These are phyloP conservation scores for Diplazon laetatorius DNA, from an alignment of 2,888 invertebrate genomes.

Conservation along the genomic window DNA sequence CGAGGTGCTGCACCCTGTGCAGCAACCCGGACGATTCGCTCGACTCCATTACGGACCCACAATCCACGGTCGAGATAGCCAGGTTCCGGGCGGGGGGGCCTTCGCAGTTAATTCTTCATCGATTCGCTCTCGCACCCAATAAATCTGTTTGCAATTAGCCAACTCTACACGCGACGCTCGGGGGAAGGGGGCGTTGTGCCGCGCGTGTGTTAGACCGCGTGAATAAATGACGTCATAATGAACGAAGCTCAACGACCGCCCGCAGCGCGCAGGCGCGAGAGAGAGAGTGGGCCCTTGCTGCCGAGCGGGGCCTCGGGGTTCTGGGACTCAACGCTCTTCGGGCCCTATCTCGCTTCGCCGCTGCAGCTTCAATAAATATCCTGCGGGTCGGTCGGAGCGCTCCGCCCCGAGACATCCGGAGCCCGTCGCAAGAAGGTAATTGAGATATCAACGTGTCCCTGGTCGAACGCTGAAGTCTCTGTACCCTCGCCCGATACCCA, in stretches of 20 bases:
- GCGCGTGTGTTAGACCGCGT: slow-evolving; percentile 65
- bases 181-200: too few species aligned
- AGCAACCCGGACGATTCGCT: too few species aligned
- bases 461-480: slow-evolving; percentile 56
- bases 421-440: slow-evolving; percentile 74
- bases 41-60: background rate
- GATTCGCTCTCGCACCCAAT: slow-evolving; percentile 72
- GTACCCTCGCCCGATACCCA: background rate
- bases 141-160: slow-evolving; percentile 82
- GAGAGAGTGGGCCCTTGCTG: slow-evolving; percentile 34
- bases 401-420: slow-evolving; percentile 67
- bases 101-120: slow-evolving; percentile 31
- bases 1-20: background rate
- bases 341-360: slow-evolving; percentile 51
- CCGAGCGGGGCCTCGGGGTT: slow-evolving; percentile 34
- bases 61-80: background rate
- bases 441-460: slow-evolving; percentile 75
- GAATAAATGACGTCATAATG: slow-evolving; percentile 80
- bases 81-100: slow-evolving; percentile 9
- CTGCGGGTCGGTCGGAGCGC: slow-evolving; percentile 66
- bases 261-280: too few species aligned
- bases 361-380: slow-evolving; percentile 75
- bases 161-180: slow-evolving; percentile 76
- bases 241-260: slow-evolving; percentile 72
- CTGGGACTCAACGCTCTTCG: slow-evolving; percentile 45